A percentile compares a stretch with the other conserved stretches of the same genome.
These are phyloP conservation scores for Sclerodermus sp. DNA, from an alignment of 2,888 invertebrate genomes.

Conservation along the genomic window DNA sequence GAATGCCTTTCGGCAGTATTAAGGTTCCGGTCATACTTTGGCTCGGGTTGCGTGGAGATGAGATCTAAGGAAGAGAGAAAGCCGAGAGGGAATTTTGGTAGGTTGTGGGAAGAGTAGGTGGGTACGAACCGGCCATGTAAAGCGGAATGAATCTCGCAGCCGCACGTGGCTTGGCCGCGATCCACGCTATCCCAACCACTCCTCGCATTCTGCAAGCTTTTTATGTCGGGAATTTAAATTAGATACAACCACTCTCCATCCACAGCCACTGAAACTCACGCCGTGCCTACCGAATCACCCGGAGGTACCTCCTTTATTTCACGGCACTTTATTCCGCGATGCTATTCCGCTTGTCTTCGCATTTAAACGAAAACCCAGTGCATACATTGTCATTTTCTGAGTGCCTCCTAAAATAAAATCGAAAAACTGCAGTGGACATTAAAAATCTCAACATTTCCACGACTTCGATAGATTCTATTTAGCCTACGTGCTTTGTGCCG, in stretches of 20 bases:
- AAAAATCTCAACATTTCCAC: too few species aligned
- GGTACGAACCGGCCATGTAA: conserved; percentile 47
- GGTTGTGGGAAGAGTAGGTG: conserved; percentile 32
- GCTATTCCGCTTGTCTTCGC: conserved; percentile 25
- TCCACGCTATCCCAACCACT: conserved; percentile 46
- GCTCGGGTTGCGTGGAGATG: conserved; percentile 33
- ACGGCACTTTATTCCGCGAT: conserved; percentile 33
- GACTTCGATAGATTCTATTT: too few species aligned
- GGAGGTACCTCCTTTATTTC: conserved; percentile 36
- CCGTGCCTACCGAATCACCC: conserved; percentile 41
- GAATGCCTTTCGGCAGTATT: conserved; percentile 12
- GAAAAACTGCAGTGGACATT: too few species aligned
- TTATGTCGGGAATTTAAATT: conserved; percentile 55
- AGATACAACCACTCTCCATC: conserved; percentile 49
- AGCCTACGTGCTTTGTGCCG: too few species aligned
- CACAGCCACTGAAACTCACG: conserved; percentile 37
- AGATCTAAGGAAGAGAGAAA: conserved; percentile 24
- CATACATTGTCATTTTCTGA: too few species aligned
- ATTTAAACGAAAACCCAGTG: conserved; percentile 22
- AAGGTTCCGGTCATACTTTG: conserved; percentile 29
- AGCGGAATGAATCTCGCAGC: conserved; percentile 54
- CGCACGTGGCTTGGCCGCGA: conserved; percentile 54
- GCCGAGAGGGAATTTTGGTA: conserved; percentile 23
- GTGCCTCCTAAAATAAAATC: too few species aligned
- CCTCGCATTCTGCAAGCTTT: conserved; percentile 46